Evolutionary conservation across 2,888 invertebrate species (phyloP).

Genomic region (Brassicogethes aeneus): DNA sequence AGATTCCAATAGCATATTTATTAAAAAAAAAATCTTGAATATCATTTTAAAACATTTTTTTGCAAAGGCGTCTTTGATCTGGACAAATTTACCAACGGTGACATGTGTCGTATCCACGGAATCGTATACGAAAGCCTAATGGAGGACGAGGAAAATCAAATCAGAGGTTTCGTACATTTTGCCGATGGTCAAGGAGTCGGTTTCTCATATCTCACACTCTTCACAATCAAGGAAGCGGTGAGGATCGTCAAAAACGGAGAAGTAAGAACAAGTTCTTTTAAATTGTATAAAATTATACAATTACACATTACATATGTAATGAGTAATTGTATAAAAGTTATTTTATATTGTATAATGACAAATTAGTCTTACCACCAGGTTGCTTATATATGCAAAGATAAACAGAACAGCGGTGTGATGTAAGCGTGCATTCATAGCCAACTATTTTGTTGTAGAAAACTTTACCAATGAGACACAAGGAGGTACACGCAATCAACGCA

Average conservation of each 20-base stretch:
- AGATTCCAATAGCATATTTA: too few relatives aligned
- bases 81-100: slow-evolving; percentile 63
- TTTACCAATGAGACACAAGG: slow-evolving; percentile 70
- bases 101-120: slow-evolving; percentile 70
- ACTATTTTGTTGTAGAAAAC: slow-evolving; percentile 52
- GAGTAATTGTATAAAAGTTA: too few relatives aligned
- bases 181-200: slow-evolving; percentile 68
- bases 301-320: too few relatives aligned
- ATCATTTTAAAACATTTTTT: neutral
- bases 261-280: slow-evolving; percentile 39
- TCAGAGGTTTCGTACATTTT: slow-evolving; percentile 70
- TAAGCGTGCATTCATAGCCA: too few relatives aligned
- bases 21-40: too few relatives aligned
- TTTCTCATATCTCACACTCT: slow-evolving; percentile 65
- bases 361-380: too few relatives aligned
- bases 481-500: slow-evolving; percentile 66
- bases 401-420: too few relatives aligned
- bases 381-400: too few relatives aligned
- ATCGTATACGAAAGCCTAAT: slow-evolving; percentile 69
- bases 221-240: slow-evolving; percentile 69
- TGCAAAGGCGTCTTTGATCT: slow-evolving; percentile 67
- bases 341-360: too few relatives aligned
- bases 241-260: slow-evolving; percentile 75
- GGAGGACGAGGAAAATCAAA: slow-evolving; percentile 74
- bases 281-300: neutral